Evolutionary conservation across 2,888 invertebrate genomes (phyloP).

Genomic region (Trachelus tabidus): DNA sequence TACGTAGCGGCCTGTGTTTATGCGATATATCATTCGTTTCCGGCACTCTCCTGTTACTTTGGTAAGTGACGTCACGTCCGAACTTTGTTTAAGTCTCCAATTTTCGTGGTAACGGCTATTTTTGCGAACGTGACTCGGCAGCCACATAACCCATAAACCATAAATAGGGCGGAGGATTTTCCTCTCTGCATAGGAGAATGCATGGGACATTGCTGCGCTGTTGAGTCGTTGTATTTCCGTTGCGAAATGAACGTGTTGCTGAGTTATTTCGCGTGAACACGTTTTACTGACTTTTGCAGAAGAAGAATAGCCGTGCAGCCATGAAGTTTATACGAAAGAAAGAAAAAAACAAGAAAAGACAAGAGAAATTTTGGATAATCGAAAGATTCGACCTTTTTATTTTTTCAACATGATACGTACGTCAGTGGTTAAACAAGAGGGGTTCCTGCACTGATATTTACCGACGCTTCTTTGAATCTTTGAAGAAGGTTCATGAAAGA

Average conservation of each 20-base stretch:
- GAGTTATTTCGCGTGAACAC: background rate
- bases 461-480: too few species aligned
- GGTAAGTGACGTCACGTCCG: slow-evolving; percentile 11
- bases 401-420: too few species aligned
- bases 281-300: background rate
- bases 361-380: background rate
- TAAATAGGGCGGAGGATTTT: background rate
- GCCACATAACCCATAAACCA: background rate
- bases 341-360: background rate
- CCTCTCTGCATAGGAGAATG: background rate
- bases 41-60: background rate
- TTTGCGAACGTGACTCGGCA: background rate
- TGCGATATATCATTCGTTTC: background rate
- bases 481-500: too few species aligned
- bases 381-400: background rate
- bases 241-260: background rate
- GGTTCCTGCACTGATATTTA: too few species aligned
- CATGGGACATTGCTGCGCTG: background rate
- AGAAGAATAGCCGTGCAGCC: background rate
- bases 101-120: slow-evolving; percentile 1
- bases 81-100: slow-evolving; percentile 8
- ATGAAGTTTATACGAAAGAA: background rate
- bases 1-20: background rate
- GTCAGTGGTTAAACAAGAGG: too few species aligned
- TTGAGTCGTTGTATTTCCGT: background rate